Evolutionary conservation across 2,888 invertebrate species (phyloP).

Genomic region (Argyresthia goedartella): DNA sequence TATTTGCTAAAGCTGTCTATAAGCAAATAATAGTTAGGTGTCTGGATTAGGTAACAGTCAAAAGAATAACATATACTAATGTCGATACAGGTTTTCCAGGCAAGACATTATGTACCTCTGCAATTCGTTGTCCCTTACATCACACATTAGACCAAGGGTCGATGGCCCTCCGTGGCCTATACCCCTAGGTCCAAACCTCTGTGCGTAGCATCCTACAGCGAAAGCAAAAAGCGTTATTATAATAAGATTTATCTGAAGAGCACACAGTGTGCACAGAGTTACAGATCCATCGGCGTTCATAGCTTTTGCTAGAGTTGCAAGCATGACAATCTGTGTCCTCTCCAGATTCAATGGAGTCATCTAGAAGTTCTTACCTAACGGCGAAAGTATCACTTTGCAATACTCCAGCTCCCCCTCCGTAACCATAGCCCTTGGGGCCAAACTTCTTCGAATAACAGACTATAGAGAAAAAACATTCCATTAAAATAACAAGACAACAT

Average conservation of each 20-base stretch:
- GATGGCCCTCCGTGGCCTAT: conserved; percentile 93
- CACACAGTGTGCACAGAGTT: conserved; percentile 28
- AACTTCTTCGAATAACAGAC: conserved; percentile 97
- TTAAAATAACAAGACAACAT: conserved; percentile 22
- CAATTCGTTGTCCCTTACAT: conserved; percentile 83
- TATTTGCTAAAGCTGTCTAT: conserved; percentile 44
- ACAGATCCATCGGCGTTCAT: conserved; percentile 10
- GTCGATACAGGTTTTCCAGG: background rate
- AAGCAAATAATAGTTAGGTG: conserved; percentile 38
- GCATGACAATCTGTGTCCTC: conserved; percentile 41
- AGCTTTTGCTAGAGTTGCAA: no score
- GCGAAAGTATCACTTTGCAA: conserved; percentile 90
- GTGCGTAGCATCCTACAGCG: conserved; percentile 92
- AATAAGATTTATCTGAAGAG: conserved; percentile 34
- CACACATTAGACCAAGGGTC: conserved; percentile 86
- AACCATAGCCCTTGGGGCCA: conserved; percentile 97
- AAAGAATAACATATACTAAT: conserved; percentile 25
- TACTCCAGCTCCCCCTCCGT: conserved; percentile 96
- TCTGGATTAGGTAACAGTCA: conserved; percentile 24
- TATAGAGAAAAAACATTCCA: conserved; percentile 56
- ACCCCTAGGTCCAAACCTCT: conserved; percentile 94
- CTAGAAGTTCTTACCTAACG: conserved; percentile 77
- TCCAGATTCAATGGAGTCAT: conserved; percentile 48
- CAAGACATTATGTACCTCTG: conserved; percentile 71
- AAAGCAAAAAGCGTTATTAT: conserved; percentile 59